Evolutionary conservation across 2,113 vertebrate species (phyloP).

Genomic region (Heterotis niloticus): DNA sequence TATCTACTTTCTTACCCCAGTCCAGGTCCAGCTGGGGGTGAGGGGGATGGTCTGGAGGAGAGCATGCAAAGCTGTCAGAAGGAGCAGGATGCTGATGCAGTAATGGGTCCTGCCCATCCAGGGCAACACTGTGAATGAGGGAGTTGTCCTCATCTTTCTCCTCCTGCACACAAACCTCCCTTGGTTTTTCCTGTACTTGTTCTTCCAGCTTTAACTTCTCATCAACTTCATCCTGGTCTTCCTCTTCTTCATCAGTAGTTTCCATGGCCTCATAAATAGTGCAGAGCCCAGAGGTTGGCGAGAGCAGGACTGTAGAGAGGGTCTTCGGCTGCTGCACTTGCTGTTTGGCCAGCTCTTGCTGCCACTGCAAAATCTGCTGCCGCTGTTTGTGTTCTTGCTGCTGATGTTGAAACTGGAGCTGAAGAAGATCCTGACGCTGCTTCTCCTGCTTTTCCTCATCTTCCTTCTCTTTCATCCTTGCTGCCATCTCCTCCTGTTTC

Average conservation of each 20-base stretch:
- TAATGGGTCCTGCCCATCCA: background rate
- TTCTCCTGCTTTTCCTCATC: conserved; percentile 59
- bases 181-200: background rate
- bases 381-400: conserved; percentile 41
- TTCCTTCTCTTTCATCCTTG: conserved; percentile 47
- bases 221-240: conserved; percentile 27
- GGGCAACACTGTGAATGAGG: conserved; percentile 19
- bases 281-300: conserved; percentile 62
- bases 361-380: conserved; percentile 49
- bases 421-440: conserved; percentile 49
- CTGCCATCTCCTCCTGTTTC: conserved; percentile 51
- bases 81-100: background rate
- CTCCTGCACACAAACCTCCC: background rate
- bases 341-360: conserved; percentile 47
- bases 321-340: conserved; percentile 54
- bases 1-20: conserved; percentile 69
- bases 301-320: conserved; percentile 46
- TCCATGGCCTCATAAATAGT: conserved; percentile 74
- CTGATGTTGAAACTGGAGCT: conserved; percentile 41
- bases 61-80: conserved; percentile 33
- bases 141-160: background rate
- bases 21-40: conserved; percentile 60
- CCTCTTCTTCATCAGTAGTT: conserved; percentile 64
- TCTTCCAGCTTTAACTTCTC: conserved; percentile 11
- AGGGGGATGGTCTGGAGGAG: conserved; percentile 44